phyloP scores from a whole-genome alignment of 2,888 invertebrate species.

The Auanema sp. region DNA sequence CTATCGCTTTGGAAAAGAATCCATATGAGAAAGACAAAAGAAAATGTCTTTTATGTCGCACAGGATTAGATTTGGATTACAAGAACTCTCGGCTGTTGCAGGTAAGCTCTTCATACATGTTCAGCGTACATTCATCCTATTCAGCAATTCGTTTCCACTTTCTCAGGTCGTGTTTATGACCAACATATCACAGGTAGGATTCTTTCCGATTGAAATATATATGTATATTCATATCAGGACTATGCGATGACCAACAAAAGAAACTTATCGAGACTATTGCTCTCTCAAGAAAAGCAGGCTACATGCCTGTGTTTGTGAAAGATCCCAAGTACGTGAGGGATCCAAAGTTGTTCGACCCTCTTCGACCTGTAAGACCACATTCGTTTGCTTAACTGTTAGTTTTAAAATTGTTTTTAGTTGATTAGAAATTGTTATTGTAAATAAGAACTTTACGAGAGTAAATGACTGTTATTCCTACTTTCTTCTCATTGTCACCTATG shows the following conservation, averaged over 20 bases:
- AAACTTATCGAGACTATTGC: constrained; percentile 27
- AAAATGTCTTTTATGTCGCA: constrained; percentile 54
- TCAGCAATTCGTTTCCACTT: constrained; percentile 82
- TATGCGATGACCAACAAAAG: constrained; percentile 71
- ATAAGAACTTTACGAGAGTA: neutral
- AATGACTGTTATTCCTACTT: too few relatives aligned
- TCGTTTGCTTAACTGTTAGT: constrained; percentile 51
- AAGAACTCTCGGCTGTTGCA: constrained; percentile 79
- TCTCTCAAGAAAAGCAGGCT: constrained; percentile 67
- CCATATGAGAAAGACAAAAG: constrained; percentile 50
- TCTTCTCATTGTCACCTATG: too few relatives aligned
- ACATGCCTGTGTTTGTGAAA: constrained; percentile 80
- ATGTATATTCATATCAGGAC: constrained; percentile 66
- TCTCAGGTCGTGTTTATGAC: constrained; percentile 88
- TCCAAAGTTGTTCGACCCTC: constrained; percentile 86
- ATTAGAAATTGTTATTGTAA: constrained; percentile 8
- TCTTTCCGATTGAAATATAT: neutral
- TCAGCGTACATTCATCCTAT: neutral
- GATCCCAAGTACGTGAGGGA: constrained; percentile 80
- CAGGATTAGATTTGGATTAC: constrained; percentile 59
- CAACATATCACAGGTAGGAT: constrained; percentile 79
- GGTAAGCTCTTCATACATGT: too few relatives aligned
- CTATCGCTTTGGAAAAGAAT: constrained; percentile 43
- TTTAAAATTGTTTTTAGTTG: constrained; percentile 5
- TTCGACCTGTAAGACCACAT: constrained; percentile 72